Percentiles rank a stretch among this genome's conserved stretches.
Conservation (phyloP, 2,797 vertebrate species). For the Sandelia bainsii region DNA sequence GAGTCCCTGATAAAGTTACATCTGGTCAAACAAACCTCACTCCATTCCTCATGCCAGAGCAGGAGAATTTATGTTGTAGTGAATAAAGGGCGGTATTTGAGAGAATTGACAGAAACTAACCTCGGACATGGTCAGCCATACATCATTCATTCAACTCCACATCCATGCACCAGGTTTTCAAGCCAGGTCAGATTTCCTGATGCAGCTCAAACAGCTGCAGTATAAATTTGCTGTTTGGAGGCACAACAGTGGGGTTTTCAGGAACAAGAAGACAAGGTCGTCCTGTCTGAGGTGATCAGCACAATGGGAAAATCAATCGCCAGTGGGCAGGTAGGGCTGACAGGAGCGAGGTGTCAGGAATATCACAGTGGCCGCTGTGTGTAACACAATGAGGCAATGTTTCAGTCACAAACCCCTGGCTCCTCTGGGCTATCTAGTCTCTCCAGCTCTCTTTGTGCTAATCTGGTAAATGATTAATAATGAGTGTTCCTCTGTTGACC, state of each 20-base stretch:
- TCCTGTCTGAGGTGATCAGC: slow-evolving; percentile 44
- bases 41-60: slow-evolving; percentile 76
- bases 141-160: slow-evolving; percentile 70
- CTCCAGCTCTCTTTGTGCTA: slow-evolving; percentile 67
- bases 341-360: slow-evolving; percentile 67
- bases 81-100: slow-evolving; percentile 70
- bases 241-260: slow-evolving; percentile 17
- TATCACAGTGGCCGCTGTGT: slow-evolving; percentile 58
- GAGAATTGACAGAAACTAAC: slow-evolving; percentile 78
- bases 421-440: slow-evolving; percentile 72
- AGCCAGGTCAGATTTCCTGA: slow-evolving; percentile 62
- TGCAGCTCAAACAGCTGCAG: slow-evolving; percentile 58
- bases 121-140: slow-evolving; percentile 64
- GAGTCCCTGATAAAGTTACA: slow-evolving; percentile 81
- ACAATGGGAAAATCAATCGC: slow-evolving; percentile 70
- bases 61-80: slow-evolving; percentile 67
- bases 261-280: slow-evolving; percentile 29
- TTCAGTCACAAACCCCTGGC: slow-evolving; percentile 57
- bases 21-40: slow-evolving; percentile 82
- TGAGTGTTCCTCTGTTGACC: slow-evolving; percentile 80
- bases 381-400: slow-evolving; percentile 66
- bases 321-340: slow-evolving; percentile 44
- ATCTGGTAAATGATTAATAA: slow-evolving; percentile 85
- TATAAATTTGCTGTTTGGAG: slow-evolving; percentile 31
- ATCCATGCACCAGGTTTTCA: slow-evolving; percentile 52